A percentile compares a stretch with the other conserved stretches of the same genome.
These are phyloP conservation scores for Brachymystax lenok DNA, from an alignment of 2,797 vertebrate species.

Conservation along the genomic window DNA sequence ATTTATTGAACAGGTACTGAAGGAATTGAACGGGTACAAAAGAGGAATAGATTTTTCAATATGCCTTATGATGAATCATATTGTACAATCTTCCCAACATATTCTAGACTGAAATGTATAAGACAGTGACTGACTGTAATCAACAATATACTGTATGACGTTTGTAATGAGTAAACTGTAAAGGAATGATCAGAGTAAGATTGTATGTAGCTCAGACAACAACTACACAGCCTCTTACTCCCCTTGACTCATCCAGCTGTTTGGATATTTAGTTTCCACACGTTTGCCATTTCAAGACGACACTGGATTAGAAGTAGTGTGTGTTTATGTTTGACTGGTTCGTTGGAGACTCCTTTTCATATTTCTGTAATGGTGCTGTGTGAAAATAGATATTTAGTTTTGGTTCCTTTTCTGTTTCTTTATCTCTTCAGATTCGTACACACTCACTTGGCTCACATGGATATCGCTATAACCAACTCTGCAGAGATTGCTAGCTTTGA, in stretches of 20 bases:
- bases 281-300: neutral
- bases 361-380: conserved; percentile 45
- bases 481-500: conserved; percentile 71
- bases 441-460: conserved; percentile 66
- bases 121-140: neutral
- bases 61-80: conserved; percentile 85
- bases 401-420: neutral
- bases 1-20: neutral
- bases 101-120: neutral
- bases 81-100: neutral
- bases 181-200: neutral
- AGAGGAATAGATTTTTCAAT: conserved; percentile 70
- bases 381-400: conserved; percentile 49
- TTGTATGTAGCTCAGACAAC: neutral
- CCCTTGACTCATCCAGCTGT: neutral
- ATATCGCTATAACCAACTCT: conserved; percentile 75
- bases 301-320: neutral
- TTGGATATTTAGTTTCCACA: neutral
- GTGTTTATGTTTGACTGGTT: neutral
- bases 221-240: neutral
- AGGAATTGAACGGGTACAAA: neutral
- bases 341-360: neutral
- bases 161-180: neutral
- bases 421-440: conserved; percentile 64
- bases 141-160: neutral